phyloP scores from a whole-genome alignment of 2,113 vertebrate species.

The Canis aureus region DNA sequence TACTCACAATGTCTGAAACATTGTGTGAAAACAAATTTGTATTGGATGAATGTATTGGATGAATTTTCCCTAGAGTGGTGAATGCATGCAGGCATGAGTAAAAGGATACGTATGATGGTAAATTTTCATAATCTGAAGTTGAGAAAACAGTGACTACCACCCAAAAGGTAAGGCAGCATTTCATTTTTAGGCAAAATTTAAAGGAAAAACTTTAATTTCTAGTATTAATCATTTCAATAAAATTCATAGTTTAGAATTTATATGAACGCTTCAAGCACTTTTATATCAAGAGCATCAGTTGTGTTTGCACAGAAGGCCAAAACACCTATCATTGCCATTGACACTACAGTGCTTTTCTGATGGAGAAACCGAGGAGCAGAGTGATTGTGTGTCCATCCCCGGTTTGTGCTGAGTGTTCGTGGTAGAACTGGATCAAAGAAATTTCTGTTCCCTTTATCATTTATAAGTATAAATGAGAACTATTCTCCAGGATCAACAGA shows the following conservation, averaged over 20 bases:
- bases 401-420: background rate
- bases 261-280: background rate
- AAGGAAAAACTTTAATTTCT: background rate
- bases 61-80: too few species aligned
- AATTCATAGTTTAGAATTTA: background rate
- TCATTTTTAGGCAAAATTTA: constrained; percentile 29
- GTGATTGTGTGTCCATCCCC: background rate
- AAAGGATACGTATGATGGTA: background rate
- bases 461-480: constrained; percentile 55
- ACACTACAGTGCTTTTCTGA: background rate
- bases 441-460: background rate
- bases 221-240: background rate
- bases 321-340: background rate
- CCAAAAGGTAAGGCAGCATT: background rate
- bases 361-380: background rate
- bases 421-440: background rate
- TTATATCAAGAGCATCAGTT: background rate
- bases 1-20: constrained; percentile 41
- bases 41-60: background rate
- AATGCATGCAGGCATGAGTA: background rate
- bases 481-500: background rate
- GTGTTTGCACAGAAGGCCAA: background rate
- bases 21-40: constrained; percentile 21
- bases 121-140: constrained; percentile 4
- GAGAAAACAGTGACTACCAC: background rate